phyloP scores from a whole-genome alignment of 2,888 invertebrate species.

The Drosophila birchii region DNA sequence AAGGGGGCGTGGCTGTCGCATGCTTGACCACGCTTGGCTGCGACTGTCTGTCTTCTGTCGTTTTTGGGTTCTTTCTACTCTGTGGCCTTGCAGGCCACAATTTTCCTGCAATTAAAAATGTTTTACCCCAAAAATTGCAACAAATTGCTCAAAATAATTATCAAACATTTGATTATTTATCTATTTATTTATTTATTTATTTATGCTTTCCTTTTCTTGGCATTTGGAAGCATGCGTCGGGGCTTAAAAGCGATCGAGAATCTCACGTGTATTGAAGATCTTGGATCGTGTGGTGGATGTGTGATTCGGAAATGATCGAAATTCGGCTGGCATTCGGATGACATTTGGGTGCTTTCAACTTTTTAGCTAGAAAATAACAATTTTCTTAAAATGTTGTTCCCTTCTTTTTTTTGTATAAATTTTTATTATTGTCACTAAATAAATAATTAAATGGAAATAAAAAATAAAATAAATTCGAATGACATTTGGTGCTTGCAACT shows the following conservation, averaged over 20 bases:
- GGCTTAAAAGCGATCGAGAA: constrained; percentile 14
- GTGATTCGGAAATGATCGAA: neutral
- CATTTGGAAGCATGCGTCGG: constrained; percentile 32
- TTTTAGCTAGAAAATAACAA: neutral
- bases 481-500: too few species aligned
- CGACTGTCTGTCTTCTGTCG: constrained; percentile 44
- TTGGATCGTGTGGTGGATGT: neutral
- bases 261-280: neutral
- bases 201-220: constrained; percentile 15
- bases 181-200: constrained; percentile 7
- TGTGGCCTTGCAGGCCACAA: constrained; percentile 28
- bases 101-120: constrained; percentile 68
- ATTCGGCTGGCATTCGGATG: constrained; percentile 16
- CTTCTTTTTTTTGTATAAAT: too few species aligned
- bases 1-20: constrained; percentile 58
- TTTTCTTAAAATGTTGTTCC: too few species aligned
- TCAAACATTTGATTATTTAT: constrained; percentile 37
- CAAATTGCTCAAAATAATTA: constrained; percentile 38
- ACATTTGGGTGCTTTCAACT: neutral
- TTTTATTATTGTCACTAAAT: too few species aligned
- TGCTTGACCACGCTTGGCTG: constrained; percentile 68
- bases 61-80: constrained; percentile 2
- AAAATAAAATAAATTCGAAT: too few species aligned
- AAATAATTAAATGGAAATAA: too few species aligned
- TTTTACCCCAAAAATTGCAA: constrained; percentile 22